phyloP scores from a whole-genome alignment of 2,888 invertebrate genomes.

The Cordylochernes scorpioides region DNA sequence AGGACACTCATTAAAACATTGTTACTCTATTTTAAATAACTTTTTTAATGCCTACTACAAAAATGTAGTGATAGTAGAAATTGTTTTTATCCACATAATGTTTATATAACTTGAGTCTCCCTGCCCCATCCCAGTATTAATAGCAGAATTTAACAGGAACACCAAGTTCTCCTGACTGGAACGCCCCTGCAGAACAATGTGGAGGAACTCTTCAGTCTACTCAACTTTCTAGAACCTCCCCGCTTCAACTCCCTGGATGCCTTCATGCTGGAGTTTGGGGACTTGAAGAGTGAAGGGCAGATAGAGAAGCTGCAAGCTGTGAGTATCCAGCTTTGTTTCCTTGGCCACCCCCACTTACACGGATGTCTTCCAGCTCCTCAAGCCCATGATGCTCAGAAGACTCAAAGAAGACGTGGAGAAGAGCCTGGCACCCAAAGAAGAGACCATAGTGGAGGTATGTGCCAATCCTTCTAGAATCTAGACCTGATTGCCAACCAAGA shows the following conservation, averaged over 20 bases:
- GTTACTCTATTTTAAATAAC: no score
- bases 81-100: slow-evolving; percentile 1
- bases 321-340: no score
- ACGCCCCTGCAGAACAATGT: slow-evolving; percentile 98
- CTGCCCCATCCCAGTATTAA: no score
- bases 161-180: slow-evolving; percentile 15
- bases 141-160: slow-evolving; percentile 12
- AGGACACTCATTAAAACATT: no score
- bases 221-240: slow-evolving; percentile 87
- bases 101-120: no score
- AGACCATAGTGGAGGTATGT: slow-evolving; percentile 97
- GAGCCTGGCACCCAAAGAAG: slow-evolving; percentile 90
- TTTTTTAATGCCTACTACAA: no score
- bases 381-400: slow-evolving; percentile 96
- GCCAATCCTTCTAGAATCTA: no score
- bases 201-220: slow-evolving; percentile 80
- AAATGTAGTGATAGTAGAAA: neutral
- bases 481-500: neutral
- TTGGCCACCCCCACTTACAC: no score
- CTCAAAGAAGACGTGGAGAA: slow-evolving; percentile 99
- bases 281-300: slow-evolving; percentile 77
- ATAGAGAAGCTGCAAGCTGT: slow-evolving; percentile 57
- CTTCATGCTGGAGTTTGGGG: slow-evolving; percentile 87
- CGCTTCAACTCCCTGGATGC: slow-evolving; percentile 69
- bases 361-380: no score